phyloP scores from a whole-genome alignment of 2,797 vertebrate genomes.

The Diceros bicornis region DNA sequence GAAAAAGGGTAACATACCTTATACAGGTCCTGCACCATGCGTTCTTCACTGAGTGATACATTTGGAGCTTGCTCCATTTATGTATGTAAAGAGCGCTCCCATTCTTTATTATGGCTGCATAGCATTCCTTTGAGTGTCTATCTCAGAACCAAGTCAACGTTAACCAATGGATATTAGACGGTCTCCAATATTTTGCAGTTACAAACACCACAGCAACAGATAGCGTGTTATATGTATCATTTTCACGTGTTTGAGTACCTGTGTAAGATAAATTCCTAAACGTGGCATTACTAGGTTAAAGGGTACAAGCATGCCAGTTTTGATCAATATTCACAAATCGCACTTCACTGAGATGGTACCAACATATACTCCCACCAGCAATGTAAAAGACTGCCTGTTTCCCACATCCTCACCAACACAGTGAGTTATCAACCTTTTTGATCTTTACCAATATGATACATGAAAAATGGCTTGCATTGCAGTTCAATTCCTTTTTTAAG shows the following conservation, averaged over 20 bases:
- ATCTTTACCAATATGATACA: not conserved
- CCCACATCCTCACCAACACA: not conserved
- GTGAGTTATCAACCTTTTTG: not conserved
- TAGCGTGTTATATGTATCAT: too few species aligned
- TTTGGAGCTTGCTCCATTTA: not conserved
- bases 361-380: not conserved
- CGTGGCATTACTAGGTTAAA: not conserved
- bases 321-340: not conserved
- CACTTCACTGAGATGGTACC: not conserved
- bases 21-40: not conserved
- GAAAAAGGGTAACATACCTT: not conserved
- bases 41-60: too few species aligned
- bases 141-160: not conserved
- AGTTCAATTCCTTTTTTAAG: not conserved
- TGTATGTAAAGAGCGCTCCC: not conserved
- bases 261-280: not conserved
- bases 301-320: rapidly evolving
- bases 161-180: not conserved
- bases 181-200: not conserved
- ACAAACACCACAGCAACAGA: not conserved
- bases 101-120: not conserved
- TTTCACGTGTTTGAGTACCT: not conserved
- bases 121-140: not conserved
- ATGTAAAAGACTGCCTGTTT: not conserved
- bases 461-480: not conserved